Evolutionary conservation across 2,888 invertebrate species (phyloP).

Genomic region (Platycheirus rosarum): DNA sequence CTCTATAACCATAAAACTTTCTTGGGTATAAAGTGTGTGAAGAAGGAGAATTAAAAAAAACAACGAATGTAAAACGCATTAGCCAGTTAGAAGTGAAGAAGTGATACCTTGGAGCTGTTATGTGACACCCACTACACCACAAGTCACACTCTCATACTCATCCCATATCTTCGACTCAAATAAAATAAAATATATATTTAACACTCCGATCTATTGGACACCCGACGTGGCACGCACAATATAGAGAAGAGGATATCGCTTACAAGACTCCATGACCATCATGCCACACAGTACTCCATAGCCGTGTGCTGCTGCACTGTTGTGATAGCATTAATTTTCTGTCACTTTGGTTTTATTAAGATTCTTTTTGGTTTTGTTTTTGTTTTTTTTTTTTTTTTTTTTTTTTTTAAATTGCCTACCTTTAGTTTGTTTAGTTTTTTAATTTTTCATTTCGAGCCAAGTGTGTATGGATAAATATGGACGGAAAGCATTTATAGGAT

Average conservation of each 20-base stretch:
- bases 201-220: conserved; percentile 54
- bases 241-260: conserved; percentile 23
- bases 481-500: conserved; percentile 24
- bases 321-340: conserved; percentile 55
- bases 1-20: conserved; percentile 59
- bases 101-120: conserved; percentile 63
- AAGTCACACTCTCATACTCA: conserved; percentile 7
- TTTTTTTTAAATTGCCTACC: not conserved
- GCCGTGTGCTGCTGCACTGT: conserved; percentile 10
- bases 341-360: conserved; percentile 62
- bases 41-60: conserved; percentile 32
- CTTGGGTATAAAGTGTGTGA: conserved; percentile 15
- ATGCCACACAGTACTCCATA: conserved; percentile 9
- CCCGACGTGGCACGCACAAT: conserved; percentile 43
- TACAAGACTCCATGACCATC: conserved; percentile 10
- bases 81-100: conserved; percentile 68
- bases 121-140: conserved; percentile 54
- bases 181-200: conserved; percentile 67
- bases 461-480: conserved; percentile 8
- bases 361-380: conserved; percentile 27
- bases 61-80: conserved; percentile 59
- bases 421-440: conserved; percentile 56
- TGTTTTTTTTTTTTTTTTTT: not conserved
- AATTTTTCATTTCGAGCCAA: conserved; percentile 53
- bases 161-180: conserved; percentile 45